A percentile compares a stretch with the other conserved stretches of the same genome.
Conservation (phyloP, 2,888 invertebrate species). For the Iselma pallidipennis region DNA sequence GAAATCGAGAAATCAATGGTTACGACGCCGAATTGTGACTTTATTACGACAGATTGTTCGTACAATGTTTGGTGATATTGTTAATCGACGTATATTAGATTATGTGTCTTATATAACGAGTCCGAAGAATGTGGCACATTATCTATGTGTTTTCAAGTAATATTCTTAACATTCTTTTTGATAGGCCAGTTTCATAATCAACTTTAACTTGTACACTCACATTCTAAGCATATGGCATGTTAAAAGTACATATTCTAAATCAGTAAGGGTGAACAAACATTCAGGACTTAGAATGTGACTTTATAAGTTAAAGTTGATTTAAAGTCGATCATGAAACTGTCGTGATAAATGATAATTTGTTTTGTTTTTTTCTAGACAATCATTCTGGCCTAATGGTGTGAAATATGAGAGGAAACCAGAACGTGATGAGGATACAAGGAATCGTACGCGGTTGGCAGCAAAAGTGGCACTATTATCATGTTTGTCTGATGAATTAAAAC, state of each 20-base stretch:
- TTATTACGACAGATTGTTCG: constrained; percentile 76
- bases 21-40: constrained; percentile 74
- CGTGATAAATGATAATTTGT: no score
- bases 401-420: constrained; percentile 50
- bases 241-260: no score
- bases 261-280: no score
- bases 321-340: no score
- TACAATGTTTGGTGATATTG: constrained; percentile 80
- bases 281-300: no score
- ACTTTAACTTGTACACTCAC: no score
- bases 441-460: constrained; percentile 81
- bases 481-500: constrained; percentile 85
- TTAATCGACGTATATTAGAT: constrained; percentile 85
- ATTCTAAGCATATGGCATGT: no score
- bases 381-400: constrained; percentile 65
- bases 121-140: constrained; percentile 85
- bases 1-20: constrained; percentile 80
- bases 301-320: no score
- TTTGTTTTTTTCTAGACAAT: constrained; percentile 55
- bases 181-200: no score
- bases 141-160: constrained; percentile 82
- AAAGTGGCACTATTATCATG: constrained; percentile 83
- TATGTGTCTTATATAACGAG: constrained; percentile 85
- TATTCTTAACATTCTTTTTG: no score
- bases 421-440: constrained; percentile 55